phyloP scores from a whole-genome alignment of 23 tunicate species.

The Oikopleura vanhoeffeni region DNA sequence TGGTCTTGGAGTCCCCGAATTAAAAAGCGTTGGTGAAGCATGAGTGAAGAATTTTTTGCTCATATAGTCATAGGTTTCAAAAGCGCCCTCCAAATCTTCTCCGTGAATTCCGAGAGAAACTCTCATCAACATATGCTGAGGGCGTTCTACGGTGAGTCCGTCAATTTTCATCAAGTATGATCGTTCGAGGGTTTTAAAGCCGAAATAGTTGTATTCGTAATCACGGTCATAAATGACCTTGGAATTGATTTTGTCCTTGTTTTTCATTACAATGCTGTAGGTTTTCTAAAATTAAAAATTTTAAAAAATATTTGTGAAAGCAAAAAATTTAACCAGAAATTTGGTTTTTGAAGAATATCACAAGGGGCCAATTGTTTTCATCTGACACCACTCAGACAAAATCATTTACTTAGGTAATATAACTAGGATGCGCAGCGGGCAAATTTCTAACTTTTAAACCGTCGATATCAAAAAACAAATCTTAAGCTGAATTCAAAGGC shows the following conservation, averaged over 20 bases:
- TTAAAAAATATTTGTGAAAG: too few species aligned
- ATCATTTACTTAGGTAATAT: too few species aligned
- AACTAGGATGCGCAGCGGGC: too few species aligned
- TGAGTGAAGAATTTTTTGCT: slow-evolving; percentile 90
- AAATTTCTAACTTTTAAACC: too few species aligned
- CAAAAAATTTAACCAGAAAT: too few species aligned
- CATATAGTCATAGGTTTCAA: slow-evolving; percentile 74
- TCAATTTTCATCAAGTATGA: slow-evolving; percentile 75
- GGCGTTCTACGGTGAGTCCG: slow-evolving; percentile 84
- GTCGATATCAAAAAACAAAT: too few species aligned
- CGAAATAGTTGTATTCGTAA: slow-evolving; percentile 85
- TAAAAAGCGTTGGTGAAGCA: slow-evolving; percentile 92
- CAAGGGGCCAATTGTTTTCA: too few species aligned
- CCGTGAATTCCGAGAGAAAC: slow-evolving; percentile 87
- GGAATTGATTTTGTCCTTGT: slow-evolving; percentile 63
- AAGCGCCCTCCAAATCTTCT: slow-evolving; percentile 46
- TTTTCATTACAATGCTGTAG: slow-evolving; percentile 42
- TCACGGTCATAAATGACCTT: slow-evolving; percentile 86
- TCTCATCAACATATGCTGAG: slow-evolving; percentile 97
- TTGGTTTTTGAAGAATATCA: too few species aligned
- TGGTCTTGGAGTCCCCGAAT: slow-evolving; percentile 82
- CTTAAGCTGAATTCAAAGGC: too few species aligned
- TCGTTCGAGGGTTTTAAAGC: slow-evolving; percentile 89
- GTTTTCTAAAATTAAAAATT: slow-evolving; percentile 23
- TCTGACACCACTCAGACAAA: too few species aligned